Evolutionary conservation across 2,113 vertebrate genomes (phyloP).

Genomic region (Gavialis gangeticus): DNA sequence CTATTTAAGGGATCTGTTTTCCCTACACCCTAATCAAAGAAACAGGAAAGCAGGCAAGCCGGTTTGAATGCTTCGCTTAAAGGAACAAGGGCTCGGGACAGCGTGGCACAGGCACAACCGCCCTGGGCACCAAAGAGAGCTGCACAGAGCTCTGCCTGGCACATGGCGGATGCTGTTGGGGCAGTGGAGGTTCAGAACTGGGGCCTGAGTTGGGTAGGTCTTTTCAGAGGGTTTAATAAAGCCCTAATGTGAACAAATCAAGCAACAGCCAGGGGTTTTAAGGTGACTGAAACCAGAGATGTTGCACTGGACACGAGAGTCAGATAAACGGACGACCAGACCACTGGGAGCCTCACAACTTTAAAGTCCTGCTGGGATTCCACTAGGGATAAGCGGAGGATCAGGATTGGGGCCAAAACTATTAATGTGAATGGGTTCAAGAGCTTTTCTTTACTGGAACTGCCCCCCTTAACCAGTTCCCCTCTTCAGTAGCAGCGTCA

Average conservation of each 20-base stretch:
- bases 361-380: neutral
- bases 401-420: neutral
- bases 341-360: neutral
- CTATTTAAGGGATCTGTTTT: neutral
- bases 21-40: neutral
- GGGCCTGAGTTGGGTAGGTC: neutral
- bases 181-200: neutral
- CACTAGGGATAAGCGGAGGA: neutral
- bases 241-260: neutral
- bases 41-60: neutral
- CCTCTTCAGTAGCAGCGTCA: neutral
- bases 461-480: neutral
- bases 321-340: neutral
- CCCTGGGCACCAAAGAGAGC: neutral
- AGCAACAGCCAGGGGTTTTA: neutral
- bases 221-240: neutral
- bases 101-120: too few relatives aligned
- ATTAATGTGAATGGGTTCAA: neutral
- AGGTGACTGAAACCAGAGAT: neutral
- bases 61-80: neutral
- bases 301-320: neutral
- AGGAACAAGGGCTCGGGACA: neutral
- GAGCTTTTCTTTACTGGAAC: neutral
- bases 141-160: neutral
- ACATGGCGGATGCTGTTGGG: neutral